phyloP scores from a whole-genome alignment of 2,113 vertebrate genomes.

The Megaleporinus macrocephalus region DNA sequence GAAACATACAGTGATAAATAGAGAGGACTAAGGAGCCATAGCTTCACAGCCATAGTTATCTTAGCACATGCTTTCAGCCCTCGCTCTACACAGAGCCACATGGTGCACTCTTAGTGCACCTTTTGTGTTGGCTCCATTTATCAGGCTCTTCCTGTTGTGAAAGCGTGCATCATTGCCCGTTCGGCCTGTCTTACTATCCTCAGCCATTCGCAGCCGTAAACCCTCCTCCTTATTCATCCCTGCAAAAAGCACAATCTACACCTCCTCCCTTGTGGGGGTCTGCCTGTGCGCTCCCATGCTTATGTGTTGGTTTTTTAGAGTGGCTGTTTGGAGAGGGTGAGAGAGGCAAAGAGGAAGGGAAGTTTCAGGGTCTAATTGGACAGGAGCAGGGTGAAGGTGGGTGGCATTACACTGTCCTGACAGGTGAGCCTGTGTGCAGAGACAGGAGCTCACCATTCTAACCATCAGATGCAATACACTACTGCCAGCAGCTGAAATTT shows the following conservation, averaged over 20 bases:
- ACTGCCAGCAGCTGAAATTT: conserved; percentile 19
- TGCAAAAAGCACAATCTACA: not conserved
- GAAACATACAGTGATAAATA: not conserved
- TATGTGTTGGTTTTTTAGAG: not conserved
- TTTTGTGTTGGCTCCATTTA: not conserved
- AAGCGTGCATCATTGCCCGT: not conserved
- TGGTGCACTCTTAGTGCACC: too few relatives aligned
- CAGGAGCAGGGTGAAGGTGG: conserved; percentile 12
- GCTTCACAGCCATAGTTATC: not conserved
- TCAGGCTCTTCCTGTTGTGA: not conserved
- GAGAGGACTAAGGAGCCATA: not conserved
- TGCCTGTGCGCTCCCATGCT: not conserved
- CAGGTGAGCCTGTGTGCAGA: conserved; percentile 24
- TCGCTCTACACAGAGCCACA: not conserved
- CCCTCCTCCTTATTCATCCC: not conserved
- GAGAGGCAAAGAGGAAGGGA: not conserved
- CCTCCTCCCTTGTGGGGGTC: not conserved
- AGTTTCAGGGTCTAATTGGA: conserved; percentile 23
- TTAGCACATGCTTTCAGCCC: not conserved
- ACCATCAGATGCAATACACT: conserved; percentile 25
- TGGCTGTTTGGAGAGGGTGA: not conserved
- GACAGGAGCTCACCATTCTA: conserved; percentile 24
- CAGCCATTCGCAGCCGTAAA: not conserved
- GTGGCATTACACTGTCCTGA: conserved; percentile 26
- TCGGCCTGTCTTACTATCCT: not conserved